Evolutionary conservation across 1,140 invertebrate species (phyloP).

Genomic region (Mamestra configurata): DNA sequence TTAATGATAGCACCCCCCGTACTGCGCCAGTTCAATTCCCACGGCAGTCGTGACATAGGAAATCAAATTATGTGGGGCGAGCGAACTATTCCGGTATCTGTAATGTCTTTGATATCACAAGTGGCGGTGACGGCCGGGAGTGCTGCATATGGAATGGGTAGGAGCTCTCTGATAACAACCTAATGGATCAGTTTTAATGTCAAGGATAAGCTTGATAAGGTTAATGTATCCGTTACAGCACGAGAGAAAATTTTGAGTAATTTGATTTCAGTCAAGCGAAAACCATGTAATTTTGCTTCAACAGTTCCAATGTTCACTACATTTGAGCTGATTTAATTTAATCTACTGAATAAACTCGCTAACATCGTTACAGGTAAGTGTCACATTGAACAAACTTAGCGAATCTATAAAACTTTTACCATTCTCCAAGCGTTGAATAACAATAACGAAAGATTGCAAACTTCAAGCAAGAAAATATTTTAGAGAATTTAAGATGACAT

Average conservation of each 20-base stretch:
- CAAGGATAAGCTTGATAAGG: not conserved
- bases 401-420: conserved; percentile 20
- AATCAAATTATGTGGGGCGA: conserved; percentile 26
- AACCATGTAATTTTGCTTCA: not conserved
- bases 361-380: conserved; percentile 18
- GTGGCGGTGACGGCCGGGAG: conserved; percentile 10
- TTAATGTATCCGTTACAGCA: not conserved
- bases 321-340: not conserved
- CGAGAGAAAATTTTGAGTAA: not conserved
- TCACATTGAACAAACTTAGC: conserved; percentile 38
- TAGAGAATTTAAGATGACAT: conserved; percentile 21
- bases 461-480: conserved; percentile 14
- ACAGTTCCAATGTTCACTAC: not conserved
- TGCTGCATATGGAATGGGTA: conserved; percentile 9
- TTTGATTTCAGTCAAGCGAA: not conserved
- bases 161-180: not conserved
- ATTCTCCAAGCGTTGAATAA: conserved; percentile 15
- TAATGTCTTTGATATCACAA: conserved; percentile 32
- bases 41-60: conserved; percentile 28
- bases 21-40: conserved; percentile 9
- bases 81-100: conserved; percentile 33
- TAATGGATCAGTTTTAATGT: not conserved
- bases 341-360: conserved; percentile 4
- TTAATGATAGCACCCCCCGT: not conserved
- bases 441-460: not conserved